A percentile compares a stretch with the other conserved stretches of the same genome.
phyloP scores from a whole-genome alignment of 2,113 vertebrate species.

The Anseranas semipalmata region DNA sequence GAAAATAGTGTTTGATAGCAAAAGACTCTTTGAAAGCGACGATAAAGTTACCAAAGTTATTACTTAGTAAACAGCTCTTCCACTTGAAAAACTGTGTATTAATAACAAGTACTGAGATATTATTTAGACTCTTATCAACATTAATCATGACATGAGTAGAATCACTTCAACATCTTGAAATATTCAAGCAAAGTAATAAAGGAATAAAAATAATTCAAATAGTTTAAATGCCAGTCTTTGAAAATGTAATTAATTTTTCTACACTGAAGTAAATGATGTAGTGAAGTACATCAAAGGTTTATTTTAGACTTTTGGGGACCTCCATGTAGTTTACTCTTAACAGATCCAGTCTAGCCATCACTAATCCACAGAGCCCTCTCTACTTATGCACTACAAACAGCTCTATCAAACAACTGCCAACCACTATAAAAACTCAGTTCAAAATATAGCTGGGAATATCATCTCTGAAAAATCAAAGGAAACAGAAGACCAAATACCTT shows the following conservation, averaged over 20 bases:
- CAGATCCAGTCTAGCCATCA: not conserved
- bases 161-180: not conserved
- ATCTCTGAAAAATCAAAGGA: not conserved
- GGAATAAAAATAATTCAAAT: not conserved
- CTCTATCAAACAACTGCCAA: not conserved
- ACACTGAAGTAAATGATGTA: not conserved
- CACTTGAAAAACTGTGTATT: not conserved
- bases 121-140: not conserved
- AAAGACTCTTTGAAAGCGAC: not conserved
- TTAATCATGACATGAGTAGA: not conserved
- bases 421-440: not conserved
- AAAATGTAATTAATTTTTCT: not conserved
- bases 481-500: conserved; percentile 81
- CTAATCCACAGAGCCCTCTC: not conserved
- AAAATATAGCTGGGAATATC: not conserved
- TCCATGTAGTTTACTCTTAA: not conserved
- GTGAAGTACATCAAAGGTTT: not conserved
- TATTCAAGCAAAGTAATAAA: not conserved
- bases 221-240: not conserved
- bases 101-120: not conserved
- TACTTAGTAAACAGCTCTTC: not conserved
- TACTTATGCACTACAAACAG: not conserved
- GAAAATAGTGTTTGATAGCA: not conserved
- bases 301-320: not conserved
- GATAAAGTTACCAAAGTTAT: not conserved